These are phyloP conservation scores for Oncorhynchus nerka DNA, from an alignment of 2,113 vertebrate species.

Conservation along the genomic window DNA sequence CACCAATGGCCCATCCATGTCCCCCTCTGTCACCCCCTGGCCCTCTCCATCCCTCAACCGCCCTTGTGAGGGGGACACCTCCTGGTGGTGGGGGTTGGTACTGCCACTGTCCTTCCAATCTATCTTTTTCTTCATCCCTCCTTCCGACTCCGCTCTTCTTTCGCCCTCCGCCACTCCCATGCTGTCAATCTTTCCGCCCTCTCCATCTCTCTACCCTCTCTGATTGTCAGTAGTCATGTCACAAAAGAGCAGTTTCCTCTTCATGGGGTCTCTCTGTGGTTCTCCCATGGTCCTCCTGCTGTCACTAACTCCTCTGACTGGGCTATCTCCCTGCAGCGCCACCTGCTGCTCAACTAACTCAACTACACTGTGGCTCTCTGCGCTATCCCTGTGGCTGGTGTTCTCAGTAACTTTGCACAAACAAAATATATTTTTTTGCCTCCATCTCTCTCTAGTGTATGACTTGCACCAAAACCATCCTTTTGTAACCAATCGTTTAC, in stretches of 20 bases:
- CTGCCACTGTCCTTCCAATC: too few relatives aligned
- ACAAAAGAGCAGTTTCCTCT: not conserved
- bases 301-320: not conserved
- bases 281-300: not conserved
- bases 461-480: too few relatives aligned
- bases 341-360: not conserved
- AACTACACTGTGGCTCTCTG: not conserved
- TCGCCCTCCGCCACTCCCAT: too few relatives aligned
- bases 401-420: not conserved
- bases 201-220: not conserved
- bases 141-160: not conserved
- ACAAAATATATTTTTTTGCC: not conserved
- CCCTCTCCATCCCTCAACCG: not conserved
- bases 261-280: not conserved
- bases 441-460: not conserved
- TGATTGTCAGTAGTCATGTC: not conserved
- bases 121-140: not conserved
- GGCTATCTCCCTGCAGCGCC: conserved; percentile 12
- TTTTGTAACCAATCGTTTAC: too few relatives aligned
- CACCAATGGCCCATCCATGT: not conserved
- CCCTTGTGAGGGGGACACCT: not conserved
- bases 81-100: not conserved
- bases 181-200: too few relatives aligned
- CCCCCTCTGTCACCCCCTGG: too few relatives aligned
- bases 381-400: not conserved